Base-by-base conservation (phyloP, 2,113 vertebrate species). In the Hippopotamus amphibius region DNA sequence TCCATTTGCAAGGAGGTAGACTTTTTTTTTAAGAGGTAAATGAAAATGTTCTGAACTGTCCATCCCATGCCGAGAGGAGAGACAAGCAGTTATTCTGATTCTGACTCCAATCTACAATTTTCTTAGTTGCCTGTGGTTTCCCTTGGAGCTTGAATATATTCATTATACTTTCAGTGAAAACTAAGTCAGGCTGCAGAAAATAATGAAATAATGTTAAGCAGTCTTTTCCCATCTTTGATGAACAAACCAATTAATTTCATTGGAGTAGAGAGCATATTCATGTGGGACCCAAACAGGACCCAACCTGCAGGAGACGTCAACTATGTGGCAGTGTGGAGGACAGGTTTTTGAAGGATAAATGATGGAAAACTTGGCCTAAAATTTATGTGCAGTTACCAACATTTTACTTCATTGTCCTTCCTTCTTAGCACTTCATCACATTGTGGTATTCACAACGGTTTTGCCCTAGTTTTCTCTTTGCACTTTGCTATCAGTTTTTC, bases 81-180 rank as follows among this genome's bases (percentile, higher is more conserved):
- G 71, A 96, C 10, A 57, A 89, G 61, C 71, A 92, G 61, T 68
- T 30, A 66, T 33, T 84, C 63, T 69, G n/a, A 87, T 88, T 89
- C 55, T 61, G n/a, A 93, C 37, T 92, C 61, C 92, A 41, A 83
- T 92, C 43, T 95, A 76, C 46, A 69, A 90, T 77, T 97, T 96
- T 5, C 57, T 92, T 96, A 19, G 30, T 72, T 48, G 7, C 15
- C 61, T 92, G 33, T 96, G 46, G 3, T 90, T 95, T 94, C 59
- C 74, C 61, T 72, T 90, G 74, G 50, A 97, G 41, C 61, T 92
- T 95, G 88, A 96, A 92, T 95, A 74, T 95, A 96, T 94, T 96
- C 90, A 89, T 82, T 86, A 92, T 48, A 59, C 13, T 41, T 96
- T 69, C 88, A 92, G 1, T 66, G 82, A 92, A 94, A 95, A 90